Evolutionary conservation across 1,140 invertebrate species (phyloP), one percentile per base, ranked within the genome.

Genomic region (Euura saliciscinereae): DNA sequence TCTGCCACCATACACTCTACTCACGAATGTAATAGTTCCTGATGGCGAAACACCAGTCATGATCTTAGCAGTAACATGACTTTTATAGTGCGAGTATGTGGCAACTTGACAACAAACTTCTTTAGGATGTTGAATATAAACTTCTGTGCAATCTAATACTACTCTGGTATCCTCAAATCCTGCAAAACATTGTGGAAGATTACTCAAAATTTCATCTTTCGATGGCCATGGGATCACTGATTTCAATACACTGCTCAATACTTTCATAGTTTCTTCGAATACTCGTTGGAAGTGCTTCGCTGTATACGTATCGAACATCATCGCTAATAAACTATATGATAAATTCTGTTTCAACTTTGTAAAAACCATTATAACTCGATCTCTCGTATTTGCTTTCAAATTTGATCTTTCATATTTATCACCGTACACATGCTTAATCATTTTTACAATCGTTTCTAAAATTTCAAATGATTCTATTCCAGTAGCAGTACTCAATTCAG

Each of bases 21-120:
- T 81, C 4, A 86, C 65, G 76, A 79, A 87, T 42, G 71, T 74
- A 73, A 84, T 80, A 44, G 77, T 71, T 6, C 82, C 84, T 28
- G 71, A 76, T 65, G 84, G 83, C 45, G 79, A 74, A 65, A 87
- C 78, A 6, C 80, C 81, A 43, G 84, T 80, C 69, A 87, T 76
- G 43, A 79, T 71, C 76, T 86, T 87, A 28, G 75, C 73, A 10
- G 83, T 86, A 28, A 28, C 28, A 28, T 28, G 28, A 28, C 28
- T 28, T 28, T 28, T 28, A 28, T 28, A 28, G 28, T 28, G 28
- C 28, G 28, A 28, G 28, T 28, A 28, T 28, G 28, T 28, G 28
- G 28, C 28, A 28, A 28, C 28, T 28, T 28, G 28, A 28, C 28
- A 28, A 28, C 28, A 28, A 28, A 28, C 28, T 28, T 28, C 28